Evolutionary conservation across 2,113 vertebrate genomes (phyloP).

Genomic region (Dunckerocampus dactyliophorus): DNA sequence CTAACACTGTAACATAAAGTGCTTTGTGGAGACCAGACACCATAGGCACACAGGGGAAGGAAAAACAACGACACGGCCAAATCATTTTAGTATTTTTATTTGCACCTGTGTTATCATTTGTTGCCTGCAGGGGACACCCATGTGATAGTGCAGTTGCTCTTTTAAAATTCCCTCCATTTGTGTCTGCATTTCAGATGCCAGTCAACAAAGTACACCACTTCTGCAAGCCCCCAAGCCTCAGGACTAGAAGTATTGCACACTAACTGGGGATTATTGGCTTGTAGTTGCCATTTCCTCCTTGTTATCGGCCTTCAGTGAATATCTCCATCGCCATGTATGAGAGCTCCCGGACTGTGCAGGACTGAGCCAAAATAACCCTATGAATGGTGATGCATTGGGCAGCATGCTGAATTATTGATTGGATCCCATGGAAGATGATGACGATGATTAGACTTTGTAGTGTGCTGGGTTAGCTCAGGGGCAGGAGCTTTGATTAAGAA

Average conservation of each 20-base stretch:
- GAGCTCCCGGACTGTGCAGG: slow-evolving; percentile 31
- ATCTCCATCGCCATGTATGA: slow-evolving; percentile 47
- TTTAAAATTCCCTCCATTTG: slow-evolving; percentile 62
- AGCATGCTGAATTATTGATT: slow-evolving; percentile 69
- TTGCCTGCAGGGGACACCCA: slow-evolving; percentile 40
- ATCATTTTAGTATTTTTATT: slow-evolving; percentile 45
- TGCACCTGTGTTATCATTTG: slow-evolving; percentile 45
- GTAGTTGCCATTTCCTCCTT: slow-evolving; percentile 60
- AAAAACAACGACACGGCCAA: slow-evolving; percentile 34
- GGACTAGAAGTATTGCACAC: slow-evolving; percentile 48
- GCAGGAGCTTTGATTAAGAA: slow-evolving; percentile 60
- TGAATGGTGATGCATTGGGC: slow-evolving; percentile 49
- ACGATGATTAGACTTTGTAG: slow-evolving; percentile 57
- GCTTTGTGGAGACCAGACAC: slow-evolving; percentile 15
- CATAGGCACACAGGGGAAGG: slow-evolving; percentile 12
- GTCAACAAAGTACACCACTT: slow-evolving; percentile 54
- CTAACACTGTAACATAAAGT: slow-evolving; percentile 7
- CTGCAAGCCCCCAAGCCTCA: slow-evolving; percentile 46
- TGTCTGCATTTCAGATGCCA: slow-evolving; percentile 60
- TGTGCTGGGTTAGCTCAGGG: slow-evolving; percentile 45
- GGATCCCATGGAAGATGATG: slow-evolving; percentile 55
- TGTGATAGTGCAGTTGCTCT: slow-evolving; percentile 57
- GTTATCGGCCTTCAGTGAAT: slow-evolving; percentile 57
- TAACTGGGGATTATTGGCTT: slow-evolving; percentile 67
- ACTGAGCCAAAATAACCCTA: slow-evolving; percentile 37